Percentiles rank a stretch among this genome's conserved stretches.
phyloP scores from a whole-genome alignment of 2,888 invertebrate species.

The Noctua pronuba region DNA sequence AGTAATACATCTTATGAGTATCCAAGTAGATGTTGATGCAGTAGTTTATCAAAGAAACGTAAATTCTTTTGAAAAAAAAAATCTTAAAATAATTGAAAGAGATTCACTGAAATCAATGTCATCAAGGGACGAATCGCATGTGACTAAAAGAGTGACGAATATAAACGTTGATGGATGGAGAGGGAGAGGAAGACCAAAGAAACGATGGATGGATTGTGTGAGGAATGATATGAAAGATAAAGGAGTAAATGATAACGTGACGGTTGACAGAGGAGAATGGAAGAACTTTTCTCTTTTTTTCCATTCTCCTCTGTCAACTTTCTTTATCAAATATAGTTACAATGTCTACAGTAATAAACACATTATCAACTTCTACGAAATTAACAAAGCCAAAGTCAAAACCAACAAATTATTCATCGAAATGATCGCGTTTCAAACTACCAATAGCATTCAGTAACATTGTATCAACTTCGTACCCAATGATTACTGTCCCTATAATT shows the following conservation, averaged over 20 bases:
- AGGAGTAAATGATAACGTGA: too few species aligned
- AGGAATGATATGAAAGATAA: too few species aligned
- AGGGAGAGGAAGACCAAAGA: too few species aligned
- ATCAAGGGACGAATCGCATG: too few species aligned
- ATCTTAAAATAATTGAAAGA: background rate
- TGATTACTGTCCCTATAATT: slow-evolving; percentile 62
- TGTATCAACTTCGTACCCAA: slow-evolving; percentile 56
- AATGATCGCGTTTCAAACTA: slow-evolving; percentile 44
- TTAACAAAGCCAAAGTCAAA: slow-evolving; percentile 32
- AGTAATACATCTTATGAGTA: background rate
- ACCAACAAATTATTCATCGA: slow-evolving; percentile 49
- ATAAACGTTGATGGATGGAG: too few species aligned
- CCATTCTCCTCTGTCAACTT: too few species aligned
- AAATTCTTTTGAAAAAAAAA: background rate
- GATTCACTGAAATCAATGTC: too few species aligned
- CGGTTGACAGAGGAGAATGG: too few species aligned
- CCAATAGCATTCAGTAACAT: slow-evolving; percentile 43
- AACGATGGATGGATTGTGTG: too few species aligned
- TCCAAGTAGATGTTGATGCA: background rate
- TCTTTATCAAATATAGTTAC: background rate
- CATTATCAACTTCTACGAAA: slow-evolving; percentile 36
- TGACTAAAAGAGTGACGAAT: too few species aligned
- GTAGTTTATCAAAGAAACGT: background rate
- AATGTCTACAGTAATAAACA: slow-evolving; percentile 14
- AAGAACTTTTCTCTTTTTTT: too few species aligned